Evolutionary conservation across 53 echinoderm and acorn worm species (phyloP).

Genomic region (Zoroaster sp.): DNA sequence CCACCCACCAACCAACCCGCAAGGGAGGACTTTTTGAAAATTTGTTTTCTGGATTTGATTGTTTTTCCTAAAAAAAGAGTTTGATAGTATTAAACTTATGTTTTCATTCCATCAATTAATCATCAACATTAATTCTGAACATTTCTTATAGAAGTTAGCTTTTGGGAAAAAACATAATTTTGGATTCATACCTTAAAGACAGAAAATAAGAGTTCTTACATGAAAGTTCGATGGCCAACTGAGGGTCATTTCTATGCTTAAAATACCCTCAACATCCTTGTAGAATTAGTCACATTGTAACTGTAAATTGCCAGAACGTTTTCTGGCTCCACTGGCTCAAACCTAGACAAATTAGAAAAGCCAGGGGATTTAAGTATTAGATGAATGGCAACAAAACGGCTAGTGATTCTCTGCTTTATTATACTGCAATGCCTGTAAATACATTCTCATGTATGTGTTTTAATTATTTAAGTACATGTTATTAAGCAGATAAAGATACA

Average conservation of each 20-base stretch:
- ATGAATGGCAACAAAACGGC: neutral
- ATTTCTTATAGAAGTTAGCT: no score
- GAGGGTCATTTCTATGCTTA: neutral
- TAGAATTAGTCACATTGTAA: constrained; percentile 33
- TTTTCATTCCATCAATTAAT: no score
- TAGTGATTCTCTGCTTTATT: neutral
- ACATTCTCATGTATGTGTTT: neutral
- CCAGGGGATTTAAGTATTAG: constrained; percentile 24
- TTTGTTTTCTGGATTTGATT: neutral
- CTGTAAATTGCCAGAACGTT: constrained; percentile 1
- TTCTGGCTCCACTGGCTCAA: constrained; percentile 30
- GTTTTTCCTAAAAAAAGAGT: no score
- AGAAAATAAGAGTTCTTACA: no score
- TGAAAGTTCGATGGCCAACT: neutral
- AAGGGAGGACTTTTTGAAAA: neutral
- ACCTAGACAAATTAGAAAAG: constrained; percentile 49
- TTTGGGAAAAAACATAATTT: no score
- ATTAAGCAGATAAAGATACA: no score
- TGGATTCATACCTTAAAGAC: no score
- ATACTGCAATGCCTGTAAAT: neutral
- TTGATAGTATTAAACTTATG: no score
- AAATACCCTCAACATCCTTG: neutral
- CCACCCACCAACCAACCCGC: neutral
- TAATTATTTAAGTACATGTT: neutral
- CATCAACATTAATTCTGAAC: no score